Conservation (phyloP, 2,113 vertebrate genomes). For the Cyprinodon variegatus region DNA sequence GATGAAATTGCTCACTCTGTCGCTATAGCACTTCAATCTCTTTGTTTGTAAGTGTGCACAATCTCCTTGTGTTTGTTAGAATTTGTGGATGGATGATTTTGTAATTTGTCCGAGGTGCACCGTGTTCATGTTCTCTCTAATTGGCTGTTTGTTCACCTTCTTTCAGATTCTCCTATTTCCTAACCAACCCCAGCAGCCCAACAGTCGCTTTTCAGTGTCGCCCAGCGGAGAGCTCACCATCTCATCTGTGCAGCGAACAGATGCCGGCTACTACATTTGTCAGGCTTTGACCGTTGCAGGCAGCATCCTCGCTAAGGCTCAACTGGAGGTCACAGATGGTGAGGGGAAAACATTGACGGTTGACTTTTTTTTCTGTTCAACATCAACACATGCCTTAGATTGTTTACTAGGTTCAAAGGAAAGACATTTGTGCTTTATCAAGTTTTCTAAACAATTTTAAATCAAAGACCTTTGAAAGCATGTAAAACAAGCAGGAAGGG, state of each 20-base stretch:
- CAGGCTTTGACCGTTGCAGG: constrained; percentile 97
- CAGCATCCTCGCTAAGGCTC: constrained; percentile 98
- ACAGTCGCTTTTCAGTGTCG: constrained; percentile 92
- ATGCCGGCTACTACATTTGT: constrained; percentile 97
- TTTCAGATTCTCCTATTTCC: constrained; percentile 96
- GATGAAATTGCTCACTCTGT: constrained; percentile 33
- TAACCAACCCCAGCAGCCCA: constrained; percentile 95
- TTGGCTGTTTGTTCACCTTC: constrained; percentile 45
- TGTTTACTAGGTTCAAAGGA: constrained; percentile 1
- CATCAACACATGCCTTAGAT: constrained; percentile 1
- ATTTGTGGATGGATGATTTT: constrained; percentile 28
- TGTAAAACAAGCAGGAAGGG: background rate
- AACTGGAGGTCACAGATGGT: constrained; percentile 99
- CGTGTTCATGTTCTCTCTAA: constrained; percentile 44
- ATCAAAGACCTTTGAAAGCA: constrained; percentile 39
- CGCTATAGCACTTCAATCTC: constrained; percentile 15
- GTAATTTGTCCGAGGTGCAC: constrained; percentile 42
- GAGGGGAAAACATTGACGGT: constrained; percentile 56
- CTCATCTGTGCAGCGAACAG: constrained; percentile 89
- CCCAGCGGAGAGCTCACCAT: constrained; percentile 94
- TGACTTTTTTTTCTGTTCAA: constrained; percentile 30
- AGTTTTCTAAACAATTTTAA: constrained; percentile 33
- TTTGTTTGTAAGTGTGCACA: constrained; percentile 14
- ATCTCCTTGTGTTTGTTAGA: background rate
- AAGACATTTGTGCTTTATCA: constrained; percentile 9